Conservation (phyloP, 2,113 vertebrate species). For the Actinemys pallida region DNA sequence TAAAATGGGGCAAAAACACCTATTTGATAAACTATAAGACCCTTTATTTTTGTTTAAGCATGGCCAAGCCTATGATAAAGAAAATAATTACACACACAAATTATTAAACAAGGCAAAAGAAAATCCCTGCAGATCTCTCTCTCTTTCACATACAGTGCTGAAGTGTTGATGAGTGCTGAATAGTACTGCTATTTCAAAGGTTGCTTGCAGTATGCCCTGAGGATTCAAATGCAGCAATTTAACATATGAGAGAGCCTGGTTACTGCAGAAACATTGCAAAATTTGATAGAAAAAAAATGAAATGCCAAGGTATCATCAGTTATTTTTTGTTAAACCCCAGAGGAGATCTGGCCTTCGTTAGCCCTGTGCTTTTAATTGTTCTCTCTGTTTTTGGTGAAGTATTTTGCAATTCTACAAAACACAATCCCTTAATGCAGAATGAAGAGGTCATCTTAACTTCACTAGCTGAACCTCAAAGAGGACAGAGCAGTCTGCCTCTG, state of each 20-base stretch:
- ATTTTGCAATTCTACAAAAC: conserved; percentile 36
- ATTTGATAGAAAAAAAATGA: not conserved
- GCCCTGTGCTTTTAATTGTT: not conserved
- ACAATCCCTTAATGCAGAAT: not conserved
- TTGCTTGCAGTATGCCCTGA: not conserved
- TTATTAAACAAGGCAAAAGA: not conserved
- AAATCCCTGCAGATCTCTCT: not conserved
- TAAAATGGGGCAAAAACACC: not conserved
- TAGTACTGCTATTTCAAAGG: not conserved
- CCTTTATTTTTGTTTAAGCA: not conserved
- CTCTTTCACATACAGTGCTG: not conserved
- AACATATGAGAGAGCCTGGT: not conserved
- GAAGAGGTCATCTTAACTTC: conserved; percentile 47
- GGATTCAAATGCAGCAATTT: conserved; percentile 13
- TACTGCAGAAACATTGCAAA: not conserved
- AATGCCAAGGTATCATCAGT: not conserved
- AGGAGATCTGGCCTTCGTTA: not conserved
- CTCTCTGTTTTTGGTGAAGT: not conserved
- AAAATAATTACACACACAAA: not conserved
- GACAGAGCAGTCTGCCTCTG: not conserved
- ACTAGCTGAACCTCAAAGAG: conserved; percentile 1
- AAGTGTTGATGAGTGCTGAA: not conserved
- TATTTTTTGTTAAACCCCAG: conserved; percentile 9
- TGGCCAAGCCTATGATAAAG: not conserved
- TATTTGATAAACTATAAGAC: too few relatives aligned